Conservation (phyloP, 2,797 vertebrate genomes). For the Anolis apletophallus region DNA sequence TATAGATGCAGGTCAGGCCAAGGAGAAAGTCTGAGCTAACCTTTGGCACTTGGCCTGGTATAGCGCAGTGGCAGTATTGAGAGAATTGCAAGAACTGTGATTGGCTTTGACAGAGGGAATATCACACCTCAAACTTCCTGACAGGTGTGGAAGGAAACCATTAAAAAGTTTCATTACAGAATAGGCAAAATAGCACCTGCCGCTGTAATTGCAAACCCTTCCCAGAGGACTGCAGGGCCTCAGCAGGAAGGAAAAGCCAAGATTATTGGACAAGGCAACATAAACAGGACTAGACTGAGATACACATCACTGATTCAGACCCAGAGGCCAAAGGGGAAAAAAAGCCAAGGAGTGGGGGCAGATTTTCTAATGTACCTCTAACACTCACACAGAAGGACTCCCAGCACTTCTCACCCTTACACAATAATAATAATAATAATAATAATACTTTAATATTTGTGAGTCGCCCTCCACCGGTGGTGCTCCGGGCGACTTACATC, state of each 20-base stretch:
- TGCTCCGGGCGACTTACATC: too few relatives aligned
- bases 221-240: slow-evolving; percentile 30
- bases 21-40: slow-evolving; percentile 15
- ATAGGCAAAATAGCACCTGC: not conserved
- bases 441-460: too few relatives aligned
- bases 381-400: not conserved
- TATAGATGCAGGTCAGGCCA: slow-evolving; percentile 1
- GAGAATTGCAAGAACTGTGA: rapidly evolving
- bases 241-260: slow-evolving; percentile 2
- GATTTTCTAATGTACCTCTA: not conserved
- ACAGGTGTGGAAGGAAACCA: slow-evolving; percentile 11
- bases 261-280: not conserved
- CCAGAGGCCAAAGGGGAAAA: not conserved
- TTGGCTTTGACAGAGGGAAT: not conserved
- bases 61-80: not conserved
- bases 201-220: slow-evolving; percentile 8
- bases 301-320: not conserved
- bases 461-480: too few relatives aligned
- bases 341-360: too few relatives aligned
- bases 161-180: not conserved
- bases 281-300: not conserved
- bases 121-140: not conserved
- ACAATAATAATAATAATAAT: too few relatives aligned
- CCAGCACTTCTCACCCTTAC: not conserved
- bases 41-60: slow-evolving; percentile 8